These are phyloP conservation scores for Odontamblyopus rebecca DNA, from an alignment of 2,797 vertebrate species.

Conservation along the genomic window DNA sequence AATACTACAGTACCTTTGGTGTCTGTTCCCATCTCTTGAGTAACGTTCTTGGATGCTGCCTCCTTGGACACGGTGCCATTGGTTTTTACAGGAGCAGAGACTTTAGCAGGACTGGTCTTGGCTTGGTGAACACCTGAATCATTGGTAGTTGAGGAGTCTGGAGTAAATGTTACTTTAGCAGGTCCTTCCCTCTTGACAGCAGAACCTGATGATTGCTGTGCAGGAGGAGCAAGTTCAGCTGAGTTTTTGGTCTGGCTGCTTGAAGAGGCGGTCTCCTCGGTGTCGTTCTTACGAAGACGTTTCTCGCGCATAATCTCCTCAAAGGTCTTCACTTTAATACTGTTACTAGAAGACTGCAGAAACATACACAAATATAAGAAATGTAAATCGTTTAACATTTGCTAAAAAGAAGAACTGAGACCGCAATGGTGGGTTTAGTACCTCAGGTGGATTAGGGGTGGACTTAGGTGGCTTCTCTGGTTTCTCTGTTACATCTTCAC, in stretches of 20 bases:
- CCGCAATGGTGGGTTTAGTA: slow-evolving; percentile 15
- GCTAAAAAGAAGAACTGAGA: background rate
- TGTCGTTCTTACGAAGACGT: slow-evolving; percentile 74
- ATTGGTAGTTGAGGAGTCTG: slow-evolving; percentile 3
- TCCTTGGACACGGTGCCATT: slow-evolving; percentile 13
- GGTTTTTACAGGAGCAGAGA: slow-evolving; percentile 10
- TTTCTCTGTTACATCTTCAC: slow-evolving; percentile 38
- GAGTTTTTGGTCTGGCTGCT: slow-evolving; percentile 28
- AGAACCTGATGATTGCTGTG: slow-evolving; percentile 17
- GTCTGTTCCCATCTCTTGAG: slow-evolving; percentile 40
- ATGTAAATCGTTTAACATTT: background rate
- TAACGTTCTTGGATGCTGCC: background rate
- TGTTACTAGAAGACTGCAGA: slow-evolving; percentile 45
- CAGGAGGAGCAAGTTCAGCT: slow-evolving; percentile 14
- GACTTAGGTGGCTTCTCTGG: slow-evolving; percentile 45
- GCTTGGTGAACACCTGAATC: background rate
- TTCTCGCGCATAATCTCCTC: slow-evolving; percentile 89
- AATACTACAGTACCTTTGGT: slow-evolving; percentile 67
- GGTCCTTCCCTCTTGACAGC: slow-evolving; percentile 38
- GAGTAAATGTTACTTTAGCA: background rate
- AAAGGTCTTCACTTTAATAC: slow-evolving; percentile 84
- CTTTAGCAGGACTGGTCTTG: slow-evolving; percentile 1
- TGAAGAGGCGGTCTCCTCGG: slow-evolving; percentile 57
- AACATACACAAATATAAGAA: background rate
- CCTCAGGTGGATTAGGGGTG: slow-evolving; percentile 48